Percentiles rank a stretch among this genome's conserved stretches.
phyloP scores from a whole-genome alignment of 2,888 invertebrate genomes.

The Balanococcus diminutus region DNA sequence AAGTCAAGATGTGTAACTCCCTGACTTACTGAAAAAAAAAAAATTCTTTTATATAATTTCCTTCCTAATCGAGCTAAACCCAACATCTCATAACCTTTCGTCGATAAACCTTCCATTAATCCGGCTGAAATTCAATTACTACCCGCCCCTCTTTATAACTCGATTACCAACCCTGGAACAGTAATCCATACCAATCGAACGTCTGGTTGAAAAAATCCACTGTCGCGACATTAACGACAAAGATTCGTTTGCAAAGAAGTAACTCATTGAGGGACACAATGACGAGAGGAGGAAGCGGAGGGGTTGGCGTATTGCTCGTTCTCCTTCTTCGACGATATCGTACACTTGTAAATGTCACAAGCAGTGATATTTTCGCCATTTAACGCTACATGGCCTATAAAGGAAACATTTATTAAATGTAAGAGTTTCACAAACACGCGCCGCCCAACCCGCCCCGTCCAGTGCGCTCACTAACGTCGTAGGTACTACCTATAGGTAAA shows the following conservation, averaged over 20 bases:
- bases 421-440: background rate
- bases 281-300: no score
- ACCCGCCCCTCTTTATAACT: background rate
- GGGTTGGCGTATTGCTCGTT: background rate
- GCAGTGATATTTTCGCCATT: constrained; percentile 26
- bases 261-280: no score
- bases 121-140: no score
- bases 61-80: background rate
- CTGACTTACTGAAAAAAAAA: no score
- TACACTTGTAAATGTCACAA: constrained; percentile 27
- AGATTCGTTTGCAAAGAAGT: background rate
- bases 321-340: constrained; percentile 1
- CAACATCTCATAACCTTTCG: background rate
- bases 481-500: background rate
- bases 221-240: background rate
- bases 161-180: background rate
- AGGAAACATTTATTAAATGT: constrained; percentile 27
- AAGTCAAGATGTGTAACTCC: no score
- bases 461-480: background rate
- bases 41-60: no score
- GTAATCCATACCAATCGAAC: background rate
- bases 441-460: background rate
- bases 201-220: background rate
- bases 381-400: constrained; percentile 23
- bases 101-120: background rate